A percentile compares a stretch with the other conserved stretches of the same genome.
phyloP scores from a whole-genome alignment of 2,113 vertebrate species.

The Mugil cephalus region DNA sequence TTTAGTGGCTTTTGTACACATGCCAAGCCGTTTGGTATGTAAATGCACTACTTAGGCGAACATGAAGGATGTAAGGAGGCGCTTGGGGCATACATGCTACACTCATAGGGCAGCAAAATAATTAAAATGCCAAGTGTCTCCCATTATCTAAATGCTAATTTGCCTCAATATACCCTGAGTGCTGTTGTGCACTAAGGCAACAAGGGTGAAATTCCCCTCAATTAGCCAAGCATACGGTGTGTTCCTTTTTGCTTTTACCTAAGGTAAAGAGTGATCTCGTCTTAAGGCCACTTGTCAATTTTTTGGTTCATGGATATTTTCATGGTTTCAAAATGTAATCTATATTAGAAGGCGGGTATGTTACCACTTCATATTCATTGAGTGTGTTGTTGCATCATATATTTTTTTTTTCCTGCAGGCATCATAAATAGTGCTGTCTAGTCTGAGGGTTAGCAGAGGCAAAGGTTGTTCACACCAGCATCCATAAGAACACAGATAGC shows the following conservation, averaged over 20 bases:
- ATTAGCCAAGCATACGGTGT: slow-evolving; percentile 48
- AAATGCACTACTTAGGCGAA: slow-evolving; percentile 71
- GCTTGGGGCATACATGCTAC: slow-evolving; percentile 69
- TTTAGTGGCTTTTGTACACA: slow-evolving; percentile 64
- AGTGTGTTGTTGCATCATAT: background rate
- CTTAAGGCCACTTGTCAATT: background rate
- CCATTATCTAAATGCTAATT: slow-evolving; percentile 83
- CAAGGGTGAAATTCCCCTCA: slow-evolving; percentile 51
- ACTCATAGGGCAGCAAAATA: slow-evolving; percentile 76
- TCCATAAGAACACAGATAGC: background rate
- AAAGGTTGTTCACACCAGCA: background rate
- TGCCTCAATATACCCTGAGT: slow-evolving; percentile 63
- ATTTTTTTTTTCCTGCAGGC: background rate
- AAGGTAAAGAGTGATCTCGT: slow-evolving; percentile 15
- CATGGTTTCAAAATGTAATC: background rate
- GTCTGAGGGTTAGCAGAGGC: background rate
- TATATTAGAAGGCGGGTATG: background rate
- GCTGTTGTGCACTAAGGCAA: slow-evolving; percentile 34
- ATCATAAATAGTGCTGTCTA: background rate
- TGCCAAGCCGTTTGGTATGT: slow-evolving; percentile 66
- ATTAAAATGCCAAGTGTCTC: slow-evolving; percentile 82
- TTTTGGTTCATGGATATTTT: background rate
- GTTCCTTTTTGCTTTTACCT: slow-evolving; percentile 37
- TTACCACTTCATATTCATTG: background rate
- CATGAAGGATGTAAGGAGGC: slow-evolving; percentile 66